A percentile compares a stretch with the other conserved stretches of the same genome.
phyloP scores from a whole-genome alignment of 2,797 vertebrate genomes.

The Lacerta bilineata region DNA sequence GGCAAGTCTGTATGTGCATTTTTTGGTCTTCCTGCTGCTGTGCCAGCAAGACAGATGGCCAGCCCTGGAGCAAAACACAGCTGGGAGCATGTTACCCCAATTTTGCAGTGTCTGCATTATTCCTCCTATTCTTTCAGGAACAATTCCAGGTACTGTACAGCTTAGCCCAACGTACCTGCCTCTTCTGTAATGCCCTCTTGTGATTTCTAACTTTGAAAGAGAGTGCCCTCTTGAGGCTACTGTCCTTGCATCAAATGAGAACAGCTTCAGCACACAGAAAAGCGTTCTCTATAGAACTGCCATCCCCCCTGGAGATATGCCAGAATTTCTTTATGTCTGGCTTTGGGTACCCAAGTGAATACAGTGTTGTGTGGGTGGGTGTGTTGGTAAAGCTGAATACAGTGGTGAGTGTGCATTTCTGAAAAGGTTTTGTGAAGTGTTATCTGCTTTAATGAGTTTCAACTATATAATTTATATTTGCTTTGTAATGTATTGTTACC shows the following conservation, averaged over 20 bases:
- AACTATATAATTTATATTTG: background rate
- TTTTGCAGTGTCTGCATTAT: slow-evolving; percentile 11
- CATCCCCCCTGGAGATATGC: background rate
- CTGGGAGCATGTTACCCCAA: background rate
- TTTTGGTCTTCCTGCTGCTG: background rate
- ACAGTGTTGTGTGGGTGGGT: background rate
- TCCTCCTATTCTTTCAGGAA: background rate
- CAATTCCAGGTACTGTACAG: background rate
- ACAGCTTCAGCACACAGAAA: background rate
- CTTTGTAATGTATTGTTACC: background rate
- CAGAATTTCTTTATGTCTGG: background rate
- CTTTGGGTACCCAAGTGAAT: background rate
- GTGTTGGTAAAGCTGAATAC: too few species aligned
- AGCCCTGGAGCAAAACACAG: background rate
- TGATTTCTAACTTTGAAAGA: background rate
- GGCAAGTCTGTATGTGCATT: background rate
- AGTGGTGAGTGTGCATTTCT: background rate
- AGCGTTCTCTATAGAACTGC: background rate
- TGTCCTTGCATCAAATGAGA: background rate
- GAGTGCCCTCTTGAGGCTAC: slow-evolving; percentile 38
- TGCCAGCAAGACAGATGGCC: slow-evolving; percentile 22
- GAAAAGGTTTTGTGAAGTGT: background rate
- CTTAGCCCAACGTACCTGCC: background rate
- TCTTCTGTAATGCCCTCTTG: background rate
- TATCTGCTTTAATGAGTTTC: background rate